A percentile compares a stretch with the other conserved stretches of the same genome.
These are phyloP conservation scores for Psittacus erithacus DNA, from an alignment of 2,113 vertebrate species.

Conservation along the genomic window DNA sequence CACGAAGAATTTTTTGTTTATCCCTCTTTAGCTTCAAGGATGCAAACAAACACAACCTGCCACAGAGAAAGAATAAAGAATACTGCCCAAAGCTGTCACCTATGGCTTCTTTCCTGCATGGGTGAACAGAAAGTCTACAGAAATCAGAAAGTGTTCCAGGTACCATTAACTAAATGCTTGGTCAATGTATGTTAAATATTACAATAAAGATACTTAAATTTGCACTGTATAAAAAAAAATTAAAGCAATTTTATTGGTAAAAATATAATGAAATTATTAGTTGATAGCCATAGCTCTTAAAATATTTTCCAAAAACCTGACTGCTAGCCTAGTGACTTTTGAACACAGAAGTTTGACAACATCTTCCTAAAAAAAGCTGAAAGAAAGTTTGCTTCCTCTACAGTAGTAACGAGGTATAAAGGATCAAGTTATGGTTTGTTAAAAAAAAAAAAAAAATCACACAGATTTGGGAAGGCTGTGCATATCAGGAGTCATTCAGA, in stretches of 20 bases:
- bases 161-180: conserved; percentile 45
- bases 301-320: not conserved
- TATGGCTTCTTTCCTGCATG: not conserved
- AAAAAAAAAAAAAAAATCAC: not conserved
- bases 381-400: not conserved
- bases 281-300: not conserved
- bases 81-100: conserved; percentile 58
- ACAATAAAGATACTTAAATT: conserved; percentile 44
- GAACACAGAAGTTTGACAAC: conserved; percentile 8
- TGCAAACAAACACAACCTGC: conserved; percentile 63
- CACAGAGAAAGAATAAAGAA: conserved; percentile 47
- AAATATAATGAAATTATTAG: conserved; percentile 7
- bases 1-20: conserved; percentile 68
- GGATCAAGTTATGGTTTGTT: not conserved
- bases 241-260: conserved; percentile 43
- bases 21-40: conserved; percentile 13
- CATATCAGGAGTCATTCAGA: not conserved
- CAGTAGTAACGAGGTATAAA: not conserved
- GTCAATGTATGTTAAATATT: conserved; percentile 45
- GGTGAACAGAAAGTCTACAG: not conserved
- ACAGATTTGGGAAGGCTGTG: not conserved
- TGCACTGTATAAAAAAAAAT: conserved; percentile 13
- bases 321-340: not conserved
- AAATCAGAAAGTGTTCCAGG: conserved; percentile 36
- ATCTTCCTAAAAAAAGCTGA: not conserved